Base-by-base conservation (phyloP, 2,888 invertebrate species). In the Drosophila engyochracea region DNA sequence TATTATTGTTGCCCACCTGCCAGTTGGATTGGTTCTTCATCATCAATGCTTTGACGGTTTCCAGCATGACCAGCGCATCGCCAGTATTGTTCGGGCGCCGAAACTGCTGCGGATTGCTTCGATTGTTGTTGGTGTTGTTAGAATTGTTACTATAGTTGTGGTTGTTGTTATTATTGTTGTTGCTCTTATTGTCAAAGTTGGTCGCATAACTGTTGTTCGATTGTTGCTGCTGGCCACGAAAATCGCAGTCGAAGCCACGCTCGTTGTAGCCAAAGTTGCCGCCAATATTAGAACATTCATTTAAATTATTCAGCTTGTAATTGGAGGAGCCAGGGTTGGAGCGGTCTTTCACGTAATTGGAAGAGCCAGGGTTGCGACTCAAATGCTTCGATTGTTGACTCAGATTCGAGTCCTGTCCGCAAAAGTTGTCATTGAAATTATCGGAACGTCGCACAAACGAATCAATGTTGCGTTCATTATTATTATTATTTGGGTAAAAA, bases 1-100 rank as follows among this genome's bases (percentile, higher is more conserved):
- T 54, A n/a, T 51, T 72, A n/a, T 59, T 76, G 39, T 72, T 79
- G 53, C 79, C 79, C 33, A 68, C 67, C 44, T 72, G 79, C 79
- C 76, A 79, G 44, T 68, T 71, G 25, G 78, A 60, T 35, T 65
- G 71, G 19, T 52, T 62, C 6, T 31, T 69, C 44, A 79, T 63
- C 6, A 69, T 65, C 2, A 66, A 12, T 6, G 68, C 76, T n/a
- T 66, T 79, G 19, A 76, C 65, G 2, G 79, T 75, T 47, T 78
- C 72, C 37, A 78, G 52, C 10, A 53, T 51, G 4, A 64, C 49
- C 35, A 78, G 7, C 3, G 62, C 39, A 16, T 66, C 74, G 28
- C 55, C 60, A 51, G 35, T 0, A 12, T 52, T 70, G 28, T 57
- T 55, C 2, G n/a, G 70, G 4, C 70, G 66, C n/a, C 79, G 79